These are phyloP conservation scores for Dynastes maya DNA, from an alignment of 2,888 invertebrate species.

Conservation along the genomic window DNA sequence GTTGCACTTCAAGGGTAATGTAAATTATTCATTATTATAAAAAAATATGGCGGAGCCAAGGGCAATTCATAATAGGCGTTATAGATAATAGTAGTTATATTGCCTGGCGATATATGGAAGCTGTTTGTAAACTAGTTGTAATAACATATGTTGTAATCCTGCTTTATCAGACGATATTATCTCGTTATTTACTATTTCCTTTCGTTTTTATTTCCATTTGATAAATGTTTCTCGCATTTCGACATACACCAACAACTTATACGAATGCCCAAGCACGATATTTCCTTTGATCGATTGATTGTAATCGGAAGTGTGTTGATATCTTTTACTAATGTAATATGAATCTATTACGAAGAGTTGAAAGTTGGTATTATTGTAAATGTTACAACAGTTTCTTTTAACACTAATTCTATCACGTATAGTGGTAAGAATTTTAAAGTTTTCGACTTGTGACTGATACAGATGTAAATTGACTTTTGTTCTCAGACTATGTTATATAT, in stretches of 20 bases:
- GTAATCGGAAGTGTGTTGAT: conserved; percentile 5
- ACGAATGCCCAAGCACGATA: background rate
- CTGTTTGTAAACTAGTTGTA: conserved; percentile 15
- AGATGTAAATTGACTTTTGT: background rate
- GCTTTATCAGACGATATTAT: conserved; percentile 12
- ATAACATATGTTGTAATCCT: conserved; percentile 23
- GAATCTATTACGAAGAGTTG: background rate
- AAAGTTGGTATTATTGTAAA: background rate
- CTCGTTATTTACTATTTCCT: conserved; percentile 32
- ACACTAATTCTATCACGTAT: background rate
- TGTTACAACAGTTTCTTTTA: conserved; percentile 5
- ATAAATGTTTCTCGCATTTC: conserved; percentile 4
- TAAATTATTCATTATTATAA: conserved; percentile 24
- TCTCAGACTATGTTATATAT: background rate
- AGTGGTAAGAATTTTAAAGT: conserved; percentile 1
- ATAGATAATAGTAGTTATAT: conserved; percentile 19
- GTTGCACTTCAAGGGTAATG: background rate
- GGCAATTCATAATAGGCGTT: conserved; percentile 13
- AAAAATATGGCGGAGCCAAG: conserved; percentile 1
- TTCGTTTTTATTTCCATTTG: background rate
- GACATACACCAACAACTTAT: background rate
- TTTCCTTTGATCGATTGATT: conserved; percentile 6
- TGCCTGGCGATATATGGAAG: conserved; percentile 18
- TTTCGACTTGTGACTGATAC: background rate
- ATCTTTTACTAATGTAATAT: background rate